These are phyloP conservation scores for Tetrapedia diversipes DNA, from an alignment of 2,888 invertebrate species.

Conservation along the genomic window DNA sequence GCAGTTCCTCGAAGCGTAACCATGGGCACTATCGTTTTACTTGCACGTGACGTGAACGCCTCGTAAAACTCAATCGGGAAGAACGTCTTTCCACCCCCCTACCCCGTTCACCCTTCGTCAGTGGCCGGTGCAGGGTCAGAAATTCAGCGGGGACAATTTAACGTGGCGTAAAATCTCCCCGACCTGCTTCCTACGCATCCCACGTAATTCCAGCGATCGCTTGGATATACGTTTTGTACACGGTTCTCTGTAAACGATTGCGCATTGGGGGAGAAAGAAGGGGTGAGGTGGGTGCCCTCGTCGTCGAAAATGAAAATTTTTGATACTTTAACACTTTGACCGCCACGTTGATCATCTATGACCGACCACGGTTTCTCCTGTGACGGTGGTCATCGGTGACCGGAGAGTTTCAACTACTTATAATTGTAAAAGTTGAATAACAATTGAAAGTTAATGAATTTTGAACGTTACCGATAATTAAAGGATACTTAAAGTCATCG, in stretches of 20 bases:
- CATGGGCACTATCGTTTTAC: conserved; percentile 64
- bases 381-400: no score
- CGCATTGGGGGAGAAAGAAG: no score
- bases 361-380: no score
- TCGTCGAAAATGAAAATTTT: conserved; percentile 6
- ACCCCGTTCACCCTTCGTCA: not conserved
- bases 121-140: no score
- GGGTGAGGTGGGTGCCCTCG: not conserved
- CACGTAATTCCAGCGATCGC: conserved; percentile 29
- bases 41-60: conserved; percentile 66
- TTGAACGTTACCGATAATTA: no score
- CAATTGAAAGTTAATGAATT: no score
- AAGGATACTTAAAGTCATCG: no score
- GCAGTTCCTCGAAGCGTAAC: conserved; percentile 62
- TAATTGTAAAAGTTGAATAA: no score
- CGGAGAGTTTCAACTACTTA: no score
- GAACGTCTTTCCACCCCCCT: conserved; percentile 51
- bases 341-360: no score
- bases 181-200: conserved; percentile 7
- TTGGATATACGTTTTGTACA: conserved; percentile 14
- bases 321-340: no score
- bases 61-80: conserved; percentile 70
- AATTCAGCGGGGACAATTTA: conserved; percentile 48
- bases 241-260: not conserved
- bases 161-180: conserved; percentile 21